These are phyloP conservation scores for Rhinogobio ventralis DNA, from an alignment of 2,797 vertebrate species.

Conservation along the genomic window DNA sequence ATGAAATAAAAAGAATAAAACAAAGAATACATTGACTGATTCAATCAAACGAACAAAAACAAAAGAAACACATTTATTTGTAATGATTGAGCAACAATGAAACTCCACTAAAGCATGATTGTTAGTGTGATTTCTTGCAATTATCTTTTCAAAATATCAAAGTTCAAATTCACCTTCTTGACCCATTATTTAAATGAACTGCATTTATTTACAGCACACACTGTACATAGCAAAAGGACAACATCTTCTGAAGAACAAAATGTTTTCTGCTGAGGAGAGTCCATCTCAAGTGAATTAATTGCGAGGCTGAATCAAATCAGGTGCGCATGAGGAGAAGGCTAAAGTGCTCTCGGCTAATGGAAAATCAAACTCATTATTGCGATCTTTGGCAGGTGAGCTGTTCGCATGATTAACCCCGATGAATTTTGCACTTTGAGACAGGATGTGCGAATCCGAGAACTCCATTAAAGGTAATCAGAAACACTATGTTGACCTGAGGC, in stretches of 20 bases:
- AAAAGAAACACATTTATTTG: not conserved
- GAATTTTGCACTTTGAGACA: constrained; percentile 35
- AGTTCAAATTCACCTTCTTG: not conserved
- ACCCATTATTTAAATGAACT: not conserved
- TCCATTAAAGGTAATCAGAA: constrained; percentile 48
- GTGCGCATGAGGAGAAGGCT: constrained; percentile 33
- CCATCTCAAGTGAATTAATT: constrained; percentile 52
- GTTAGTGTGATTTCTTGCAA: not conserved
- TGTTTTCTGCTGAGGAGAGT: constrained; percentile 49
- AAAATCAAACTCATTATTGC: constrained; percentile 69
- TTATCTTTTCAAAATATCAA: not conserved
- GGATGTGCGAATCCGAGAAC: constrained; percentile 37
- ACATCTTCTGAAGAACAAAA: constrained; percentile 2
- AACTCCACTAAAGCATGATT: constrained; percentile 6
- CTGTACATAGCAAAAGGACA: constrained; percentile 8
- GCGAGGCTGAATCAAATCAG: constrained; percentile 46
- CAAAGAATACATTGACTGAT: not conserved
- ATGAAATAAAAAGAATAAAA: not conserved
- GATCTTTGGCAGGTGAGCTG: constrained; percentile 75
- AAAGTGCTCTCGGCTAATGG: constrained; percentile 62
- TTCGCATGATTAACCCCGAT: constrained; percentile 67
- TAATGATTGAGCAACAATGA: not conserved
- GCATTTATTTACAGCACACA: constrained; percentile 3
- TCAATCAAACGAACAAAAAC: not conserved
- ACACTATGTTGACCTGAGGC: constrained; percentile 30